Percentiles rank a stretch among this genome's conserved stretches.
phyloP scores from a whole-genome alignment of 2,888 invertebrate species.

The Coremacera marginata region DNA sequence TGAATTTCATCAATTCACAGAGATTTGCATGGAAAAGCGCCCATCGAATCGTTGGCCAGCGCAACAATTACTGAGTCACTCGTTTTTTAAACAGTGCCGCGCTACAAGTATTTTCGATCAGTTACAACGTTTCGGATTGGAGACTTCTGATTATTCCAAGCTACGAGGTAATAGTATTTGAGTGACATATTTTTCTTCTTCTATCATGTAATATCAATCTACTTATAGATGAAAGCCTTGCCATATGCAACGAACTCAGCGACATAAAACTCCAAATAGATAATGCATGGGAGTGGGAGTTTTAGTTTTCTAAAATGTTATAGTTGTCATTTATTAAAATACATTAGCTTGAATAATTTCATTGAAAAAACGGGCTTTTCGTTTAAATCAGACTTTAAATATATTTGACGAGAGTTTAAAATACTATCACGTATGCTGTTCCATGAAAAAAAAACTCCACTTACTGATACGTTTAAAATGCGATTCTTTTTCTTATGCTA shows the following conservation, averaged over 20 bases:
- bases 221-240: slow-evolving; percentile 56
- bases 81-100: slow-evolving; percentile 79
- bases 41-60: slow-evolving; percentile 79
- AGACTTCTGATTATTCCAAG: slow-evolving; percentile 58
- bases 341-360: no score
- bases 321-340: no score
- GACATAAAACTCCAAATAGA: slow-evolving; percentile 55
- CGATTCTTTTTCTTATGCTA: no score
- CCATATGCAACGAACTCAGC: slow-evolving; percentile 55
- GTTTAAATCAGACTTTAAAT: no score
- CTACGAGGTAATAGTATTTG: slow-evolving; percentile 55
- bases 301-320: slow-evolving; percentile 36
- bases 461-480: no score
- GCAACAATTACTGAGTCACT: slow-evolving; percentile 77
- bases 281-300: slow-evolving; percentile 59
- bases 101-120: slow-evolving; percentile 64
- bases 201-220: slow-evolving; percentile 1
- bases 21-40: slow-evolving; percentile 78
- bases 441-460: no score
- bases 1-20: slow-evolving; percentile 82
- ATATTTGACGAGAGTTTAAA: no score
- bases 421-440: no score
- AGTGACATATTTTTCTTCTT: slow-evolving; percentile 43
- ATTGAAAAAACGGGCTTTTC: no score
- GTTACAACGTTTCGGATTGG: slow-evolving; percentile 58